These are phyloP conservation scores for Melanotus villosus DNA, from an alignment of 2,888 invertebrate species.

Conservation along the genomic window DNA sequence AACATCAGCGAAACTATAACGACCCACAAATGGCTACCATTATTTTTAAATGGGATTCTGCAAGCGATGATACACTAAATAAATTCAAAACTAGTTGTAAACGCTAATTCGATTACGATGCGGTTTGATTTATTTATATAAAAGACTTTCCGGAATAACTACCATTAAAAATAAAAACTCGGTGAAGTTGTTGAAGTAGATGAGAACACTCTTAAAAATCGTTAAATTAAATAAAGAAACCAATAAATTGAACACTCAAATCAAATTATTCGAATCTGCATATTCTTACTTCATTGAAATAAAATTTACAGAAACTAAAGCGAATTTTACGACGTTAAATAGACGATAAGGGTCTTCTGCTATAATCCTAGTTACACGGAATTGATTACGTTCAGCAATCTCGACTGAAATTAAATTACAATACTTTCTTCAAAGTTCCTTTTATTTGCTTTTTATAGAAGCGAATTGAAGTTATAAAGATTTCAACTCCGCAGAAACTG, in stretches of 20 bases:
- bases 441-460: conserved; percentile 6
- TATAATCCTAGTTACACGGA: conserved; percentile 9
- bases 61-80: conserved; percentile 14
- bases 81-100: conserved; percentile 6
- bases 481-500: too few species aligned
- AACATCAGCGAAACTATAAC: conserved; percentile 31
- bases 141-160: too few species aligned
- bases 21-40: conserved; percentile 13
- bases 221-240: too few species aligned
- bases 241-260: not conserved
- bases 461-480: not conserved
- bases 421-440: not conserved
- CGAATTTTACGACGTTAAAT: not conserved
- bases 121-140: too few species aligned
- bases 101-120: too few species aligned
- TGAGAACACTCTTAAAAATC: too few species aligned
- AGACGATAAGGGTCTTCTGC: not conserved
- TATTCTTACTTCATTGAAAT: too few species aligned
- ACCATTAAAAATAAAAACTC: too few species aligned
- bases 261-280: conserved; percentile 13
- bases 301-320: not conserved
- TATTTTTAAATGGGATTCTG: conserved; percentile 11
- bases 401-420: conserved; percentile 24
- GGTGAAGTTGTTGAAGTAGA: too few species aligned
- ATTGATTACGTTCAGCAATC: conserved; percentile 26